Base-by-base conservation (phyloP, 2,113 vertebrate genomes). In the Varanus salvator region DNA sequence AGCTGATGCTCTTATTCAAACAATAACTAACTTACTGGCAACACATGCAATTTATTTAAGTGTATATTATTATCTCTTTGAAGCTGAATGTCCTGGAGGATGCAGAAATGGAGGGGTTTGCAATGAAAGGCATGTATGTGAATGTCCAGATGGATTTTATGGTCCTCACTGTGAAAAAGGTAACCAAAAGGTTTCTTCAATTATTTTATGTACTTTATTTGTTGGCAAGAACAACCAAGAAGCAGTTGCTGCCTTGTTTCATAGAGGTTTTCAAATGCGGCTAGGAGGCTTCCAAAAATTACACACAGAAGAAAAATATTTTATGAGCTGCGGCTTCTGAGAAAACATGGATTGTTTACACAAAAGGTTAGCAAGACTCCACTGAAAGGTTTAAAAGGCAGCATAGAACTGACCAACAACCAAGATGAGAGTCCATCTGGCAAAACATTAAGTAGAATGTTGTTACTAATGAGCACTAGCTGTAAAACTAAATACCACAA, bases 121-220 rank as follows among this genome's bases (percentile, higher is more conserved):
- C 95, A 98, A 97, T 0, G 97, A 98, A 82, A 97, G 98, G 75
- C 97, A 97, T 3, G 91, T 98, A 90, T 99, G 98, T 69, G 97
- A 98, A 90, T 99, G 98, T 95, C 98, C 98, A 71, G 98, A 98
- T 94, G 98, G 98, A 72, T 98, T 98, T 96, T 98, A 98, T 0
- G 98, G 98, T 0, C 97, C 98, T 68, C 98, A 98, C 88, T 98
- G 98, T 95, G 98, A 99, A 93, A 98, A 98, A 98, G 98, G 98
- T 99, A 97, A 96, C 72, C 75, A 3, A 17, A 92, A 88, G 54
- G 64, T 27, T 87, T 77, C 54, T 89, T 75, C 71, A 84, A 34
- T 89, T 64, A 64, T 76, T 60, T 81, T 74, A 11, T 84, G 68
- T 82, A 54, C 57, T 3, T n/a, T 80, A 68, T 34, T 86, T 57